Conservation (phyloP, 2,113 vertebrate species). For the Rhinopithecus roxellana region DNA sequence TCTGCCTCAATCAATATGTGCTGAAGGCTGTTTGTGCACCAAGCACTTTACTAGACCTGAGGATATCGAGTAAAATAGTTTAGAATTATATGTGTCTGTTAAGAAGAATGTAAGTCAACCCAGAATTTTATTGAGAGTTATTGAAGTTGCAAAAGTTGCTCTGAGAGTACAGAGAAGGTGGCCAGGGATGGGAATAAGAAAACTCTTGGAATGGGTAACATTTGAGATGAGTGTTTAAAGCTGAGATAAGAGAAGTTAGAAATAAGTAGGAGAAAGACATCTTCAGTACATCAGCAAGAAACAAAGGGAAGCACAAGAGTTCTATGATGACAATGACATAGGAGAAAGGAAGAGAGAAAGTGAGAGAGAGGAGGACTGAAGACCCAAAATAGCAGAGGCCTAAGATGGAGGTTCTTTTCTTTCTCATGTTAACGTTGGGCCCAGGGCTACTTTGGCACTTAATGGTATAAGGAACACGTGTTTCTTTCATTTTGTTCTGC, state of each 20-base stretch:
- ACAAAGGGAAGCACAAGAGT: neutral
- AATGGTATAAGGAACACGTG: no score
- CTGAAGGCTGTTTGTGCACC: neutral
- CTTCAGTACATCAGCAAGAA: neutral
- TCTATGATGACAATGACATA: neutral
- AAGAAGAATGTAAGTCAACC: neutral
- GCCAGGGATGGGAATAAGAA: neutral
- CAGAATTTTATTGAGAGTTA: neutral
- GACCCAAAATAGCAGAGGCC: neutral
- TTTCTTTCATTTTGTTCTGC: neutral
- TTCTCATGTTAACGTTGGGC: neutral
- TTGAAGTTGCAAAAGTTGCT: neutral
- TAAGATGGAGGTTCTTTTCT: neutral
- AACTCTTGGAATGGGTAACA: neutral
- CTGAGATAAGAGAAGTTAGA: neutral
- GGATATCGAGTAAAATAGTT: neutral
- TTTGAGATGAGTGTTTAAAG: neutral
- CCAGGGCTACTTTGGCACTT: neutral
- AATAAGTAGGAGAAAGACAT: neutral
- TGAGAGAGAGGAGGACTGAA: neutral
- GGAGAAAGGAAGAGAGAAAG: neutral
- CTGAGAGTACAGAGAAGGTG: neutral
- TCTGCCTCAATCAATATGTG: neutral
- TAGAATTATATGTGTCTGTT: neutral
- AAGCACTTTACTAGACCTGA: neutral